Conservation (phyloP, 2,888 invertebrate genomes). For the Amphipyra berbera region DNA sequence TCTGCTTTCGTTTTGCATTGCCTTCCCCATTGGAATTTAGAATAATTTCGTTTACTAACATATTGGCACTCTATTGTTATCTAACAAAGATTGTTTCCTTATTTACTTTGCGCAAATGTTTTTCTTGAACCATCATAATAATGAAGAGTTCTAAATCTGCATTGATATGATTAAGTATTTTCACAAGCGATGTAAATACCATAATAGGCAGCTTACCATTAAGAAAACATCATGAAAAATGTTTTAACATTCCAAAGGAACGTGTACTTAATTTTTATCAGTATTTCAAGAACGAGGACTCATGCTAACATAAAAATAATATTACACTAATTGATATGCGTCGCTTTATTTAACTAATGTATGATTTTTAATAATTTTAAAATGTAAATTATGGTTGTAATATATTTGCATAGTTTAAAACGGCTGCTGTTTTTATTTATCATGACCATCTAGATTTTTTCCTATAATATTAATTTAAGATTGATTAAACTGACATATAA, state of each 20-base stretch:
- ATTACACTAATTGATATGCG: slow-evolving; percentile 49
- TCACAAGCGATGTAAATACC: not conserved
- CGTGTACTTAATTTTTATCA: slow-evolving; percentile 71
- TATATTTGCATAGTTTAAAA: slow-evolving; percentile 80
- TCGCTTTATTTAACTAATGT: slow-evolving; percentile 63
- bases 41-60: slow-evolving; percentile 53
- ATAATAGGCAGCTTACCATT: slow-evolving; percentile 48
- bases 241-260: slow-evolving; percentile 27
- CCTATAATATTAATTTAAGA: not conserved
- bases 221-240: slow-evolving; percentile 14
- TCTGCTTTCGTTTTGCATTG: too few relatives aligned
- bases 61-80: slow-evolving; percentile 18
- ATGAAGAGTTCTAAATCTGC: slow-evolving; percentile 1
- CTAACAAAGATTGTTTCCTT: slow-evolving; percentile 9
- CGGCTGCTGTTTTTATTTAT: slow-evolving; percentile 49
- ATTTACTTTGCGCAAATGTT: slow-evolving; percentile 9
- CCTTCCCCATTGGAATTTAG: too few relatives aligned
- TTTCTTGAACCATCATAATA: slow-evolving; percentile 6
- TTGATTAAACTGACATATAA: not conserved
- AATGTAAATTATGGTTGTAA: slow-evolving; percentile 82
- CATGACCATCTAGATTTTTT: slow-evolving; percentile 69
- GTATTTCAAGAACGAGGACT: slow-evolving; percentile 61
- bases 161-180: slow-evolving; percentile 35
- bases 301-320: slow-evolving; percentile 43
- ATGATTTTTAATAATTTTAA: slow-evolving; percentile 64